These are phyloP conservation scores for Todus mexicanus DNA, from an alignment of 2,797 vertebrate species.

Conservation along the genomic window DNA sequence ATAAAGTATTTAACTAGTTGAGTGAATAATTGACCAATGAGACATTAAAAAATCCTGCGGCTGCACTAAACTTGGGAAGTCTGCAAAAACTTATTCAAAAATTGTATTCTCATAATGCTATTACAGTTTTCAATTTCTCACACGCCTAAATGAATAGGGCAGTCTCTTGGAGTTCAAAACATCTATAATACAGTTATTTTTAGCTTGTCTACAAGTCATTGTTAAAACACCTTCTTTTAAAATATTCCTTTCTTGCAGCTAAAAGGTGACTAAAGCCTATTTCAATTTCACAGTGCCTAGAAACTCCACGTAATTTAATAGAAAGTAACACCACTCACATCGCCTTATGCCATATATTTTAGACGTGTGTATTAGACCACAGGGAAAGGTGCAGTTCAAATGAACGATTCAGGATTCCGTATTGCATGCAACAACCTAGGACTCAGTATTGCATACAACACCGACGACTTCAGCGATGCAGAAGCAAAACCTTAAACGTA, in stretches of 20 bases:
- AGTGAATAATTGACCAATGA: background rate
- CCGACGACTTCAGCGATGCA: background rate
- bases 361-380: background rate
- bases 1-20: background rate
- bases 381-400: background rate
- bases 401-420: background rate
- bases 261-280: background rate
- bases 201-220: background rate
- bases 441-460: background rate
- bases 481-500: background rate
- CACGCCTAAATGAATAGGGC: background rate
- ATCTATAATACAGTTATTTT: background rate
- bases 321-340: background rate
- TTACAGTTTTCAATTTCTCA: background rate
- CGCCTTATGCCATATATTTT: background rate
- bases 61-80: background rate
- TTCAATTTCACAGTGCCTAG: background rate
- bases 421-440: background rate
- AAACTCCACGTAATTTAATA: background rate
- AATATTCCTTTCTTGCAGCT: background rate
- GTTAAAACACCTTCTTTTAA: background rate
- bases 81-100: background rate
- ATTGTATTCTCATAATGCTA: background rate
- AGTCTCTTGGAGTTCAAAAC: background rate
- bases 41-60: background rate